A percentile compares a stretch with the other conserved stretches of the same genome.
Evolutionary conservation across 2,797 vertebrate species (phyloP).

Genomic region (Protosalanx chinensis): DNA sequence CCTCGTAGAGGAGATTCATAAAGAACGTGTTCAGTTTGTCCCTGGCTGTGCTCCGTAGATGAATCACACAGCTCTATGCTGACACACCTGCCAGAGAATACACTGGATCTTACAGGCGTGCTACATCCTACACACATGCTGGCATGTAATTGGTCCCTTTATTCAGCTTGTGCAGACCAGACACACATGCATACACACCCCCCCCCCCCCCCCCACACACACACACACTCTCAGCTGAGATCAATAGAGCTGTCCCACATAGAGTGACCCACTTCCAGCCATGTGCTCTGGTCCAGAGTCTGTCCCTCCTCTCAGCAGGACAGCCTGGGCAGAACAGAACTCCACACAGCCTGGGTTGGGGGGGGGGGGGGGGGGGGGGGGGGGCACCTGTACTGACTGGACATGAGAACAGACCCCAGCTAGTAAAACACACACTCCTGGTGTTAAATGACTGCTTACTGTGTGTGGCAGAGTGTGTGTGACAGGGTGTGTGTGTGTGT

Average conservation of each 20-base stretch:
- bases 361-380: too few species aligned
- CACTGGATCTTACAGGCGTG: background rate
- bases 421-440: too few species aligned
- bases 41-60: background rate
- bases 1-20: too few species aligned
- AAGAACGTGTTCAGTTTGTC: background rate
- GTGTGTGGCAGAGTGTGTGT: too few species aligned
- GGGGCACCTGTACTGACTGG: too few species aligned
- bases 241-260: conserved; percentile 13
- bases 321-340: too few species aligned
- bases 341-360: background rate
- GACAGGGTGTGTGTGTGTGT: too few species aligned
- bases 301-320: background rate
- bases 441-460: too few species aligned
- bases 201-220: too few species aligned
- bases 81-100: too few species aligned
- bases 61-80: background rate
- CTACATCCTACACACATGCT: background rate
- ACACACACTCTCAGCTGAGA: background rate
- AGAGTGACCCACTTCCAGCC: conserved; percentile 11
- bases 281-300: background rate
- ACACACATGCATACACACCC: background rate
- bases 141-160: background rate
- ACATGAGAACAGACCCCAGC: too few species aligned
- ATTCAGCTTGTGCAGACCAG: background rate